phyloP scores from a whole-genome alignment of 2,797 vertebrate genomes.

The Eutrigla gurnardus region DNA sequence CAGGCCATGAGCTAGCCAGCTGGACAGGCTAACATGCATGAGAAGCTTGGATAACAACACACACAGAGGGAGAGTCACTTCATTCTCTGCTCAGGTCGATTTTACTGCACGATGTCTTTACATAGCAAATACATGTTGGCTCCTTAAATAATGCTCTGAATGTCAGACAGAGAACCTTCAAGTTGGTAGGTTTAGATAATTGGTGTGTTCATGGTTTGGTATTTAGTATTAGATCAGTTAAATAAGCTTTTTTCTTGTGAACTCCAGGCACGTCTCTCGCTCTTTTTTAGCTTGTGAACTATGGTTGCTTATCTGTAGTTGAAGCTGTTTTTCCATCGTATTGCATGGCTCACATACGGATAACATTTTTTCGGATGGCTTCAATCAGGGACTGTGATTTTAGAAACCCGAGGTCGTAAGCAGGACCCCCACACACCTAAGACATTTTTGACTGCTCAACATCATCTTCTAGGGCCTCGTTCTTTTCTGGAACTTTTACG shows the following conservation, averaged over 20 bases:
- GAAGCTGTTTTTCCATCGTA: not conserved
- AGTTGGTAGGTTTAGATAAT: too few species aligned
- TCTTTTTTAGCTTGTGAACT: not conserved
- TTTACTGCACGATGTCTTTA: too few species aligned
- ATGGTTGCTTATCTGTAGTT: not conserved
- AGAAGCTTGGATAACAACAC: not conserved
- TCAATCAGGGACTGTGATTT: not conserved
- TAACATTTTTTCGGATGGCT: too few species aligned
- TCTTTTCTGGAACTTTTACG: constrained; percentile 3
- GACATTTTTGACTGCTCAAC: not conserved
- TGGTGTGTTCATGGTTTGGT: not conserved
- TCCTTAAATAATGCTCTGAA: too few species aligned
- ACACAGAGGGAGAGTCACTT: not conserved
- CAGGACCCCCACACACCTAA: too few species aligned
- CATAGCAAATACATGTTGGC: too few species aligned
- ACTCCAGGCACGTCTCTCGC: not conserved
- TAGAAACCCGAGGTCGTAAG: not conserved
- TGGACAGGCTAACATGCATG: too few species aligned
- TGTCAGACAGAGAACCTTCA: too few species aligned
- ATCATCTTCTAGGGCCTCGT: not conserved
- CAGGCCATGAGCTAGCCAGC: too few species aligned
- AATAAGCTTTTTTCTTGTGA: not conserved
- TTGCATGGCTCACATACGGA: not conserved
- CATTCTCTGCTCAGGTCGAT: not conserved
- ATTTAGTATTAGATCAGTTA: not conserved